These are phyloP conservation scores for Clavelina lepadiformis DNA, from an alignment of 23 tunicate species.

Conservation along the genomic window DNA sequence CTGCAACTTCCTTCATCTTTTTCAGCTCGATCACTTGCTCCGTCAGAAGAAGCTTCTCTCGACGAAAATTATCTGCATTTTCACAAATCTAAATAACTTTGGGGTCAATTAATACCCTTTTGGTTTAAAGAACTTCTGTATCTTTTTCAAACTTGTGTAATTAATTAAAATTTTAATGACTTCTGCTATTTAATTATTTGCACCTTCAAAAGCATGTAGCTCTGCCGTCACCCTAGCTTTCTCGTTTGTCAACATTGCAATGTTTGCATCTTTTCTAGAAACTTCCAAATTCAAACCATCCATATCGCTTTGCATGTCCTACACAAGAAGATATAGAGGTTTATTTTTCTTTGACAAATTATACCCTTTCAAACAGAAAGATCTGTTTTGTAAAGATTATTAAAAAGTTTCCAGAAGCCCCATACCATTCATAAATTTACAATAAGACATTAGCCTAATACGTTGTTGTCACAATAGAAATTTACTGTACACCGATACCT, in stretches of 20 bases:
- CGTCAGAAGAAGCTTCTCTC: slow-evolving; percentile 42
- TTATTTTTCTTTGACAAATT: neutral
- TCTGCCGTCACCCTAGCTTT: slow-evolving; percentile 45
- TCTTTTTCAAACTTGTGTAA: neutral
- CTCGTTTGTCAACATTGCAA: slow-evolving; percentile 86
- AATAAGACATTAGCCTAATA: too few relatives aligned
- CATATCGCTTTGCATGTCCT: slow-evolving; percentile 63
- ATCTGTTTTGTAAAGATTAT: too few relatives aligned
- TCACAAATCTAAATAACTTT: neutral
- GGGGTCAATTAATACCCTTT: neutral
- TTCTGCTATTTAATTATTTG: neutral
- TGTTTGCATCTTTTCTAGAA: slow-evolving; percentile 74
- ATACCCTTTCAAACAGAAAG: neutral
- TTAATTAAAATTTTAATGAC: neutral
- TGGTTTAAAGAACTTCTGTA: neutral
- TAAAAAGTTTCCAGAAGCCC: too few relatives aligned
- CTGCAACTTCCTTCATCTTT: slow-evolving; percentile 83
- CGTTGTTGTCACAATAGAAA: too few relatives aligned
- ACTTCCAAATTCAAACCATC: slow-evolving; percentile 76
- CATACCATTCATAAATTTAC: too few relatives aligned
- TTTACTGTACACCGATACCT: too few relatives aligned
- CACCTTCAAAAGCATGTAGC: slow-evolving; percentile 50
- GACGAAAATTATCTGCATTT: slow-evolving; percentile 39
- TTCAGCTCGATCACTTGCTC: slow-evolving; percentile 75
- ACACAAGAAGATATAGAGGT: neutral